Conservation (phyloP, 2,113 vertebrate species). For the Ploceus nigricollis region DNA sequence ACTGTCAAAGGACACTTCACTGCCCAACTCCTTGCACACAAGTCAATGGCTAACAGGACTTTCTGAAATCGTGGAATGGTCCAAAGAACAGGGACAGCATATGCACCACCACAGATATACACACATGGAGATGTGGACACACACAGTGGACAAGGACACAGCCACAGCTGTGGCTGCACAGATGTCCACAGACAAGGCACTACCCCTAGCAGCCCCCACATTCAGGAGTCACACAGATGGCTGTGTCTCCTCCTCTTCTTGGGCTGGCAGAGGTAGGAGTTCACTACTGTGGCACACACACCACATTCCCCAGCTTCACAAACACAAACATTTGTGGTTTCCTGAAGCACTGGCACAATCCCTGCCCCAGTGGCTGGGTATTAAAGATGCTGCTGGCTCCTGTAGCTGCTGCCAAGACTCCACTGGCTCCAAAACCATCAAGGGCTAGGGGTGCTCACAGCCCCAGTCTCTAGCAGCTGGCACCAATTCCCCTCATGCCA, state of each 20-base stretch:
- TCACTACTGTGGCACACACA: background rate
- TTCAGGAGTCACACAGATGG: background rate
- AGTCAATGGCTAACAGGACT: background rate
- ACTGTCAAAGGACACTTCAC: background rate
- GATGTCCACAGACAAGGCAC: background rate
- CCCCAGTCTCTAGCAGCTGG: background rate
- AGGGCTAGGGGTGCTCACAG: background rate
- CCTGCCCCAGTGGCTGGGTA: background rate
- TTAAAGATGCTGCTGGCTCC: background rate
- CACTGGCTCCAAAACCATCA: background rate
- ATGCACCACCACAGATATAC: too few relatives aligned
- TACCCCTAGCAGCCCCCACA: background rate
- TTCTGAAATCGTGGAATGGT: background rate
- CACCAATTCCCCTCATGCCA: rapidly evolving
- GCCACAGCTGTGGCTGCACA: background rate
- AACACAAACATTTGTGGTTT: background rate
- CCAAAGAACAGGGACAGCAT: rapidly evolving
- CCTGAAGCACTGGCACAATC: rapidly evolving
- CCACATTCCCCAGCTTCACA: background rate
- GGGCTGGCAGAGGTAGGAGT: background rate
- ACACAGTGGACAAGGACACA: too few relatives aligned
- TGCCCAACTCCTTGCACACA: background rate
- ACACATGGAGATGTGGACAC: background rate
- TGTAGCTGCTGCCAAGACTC: background rate
- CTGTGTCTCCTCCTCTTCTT: background rate